Evolutionary conservation across 2,113 vertebrate genomes (phyloP).

Genomic region (Rhinolophus sinicus): DNA sequence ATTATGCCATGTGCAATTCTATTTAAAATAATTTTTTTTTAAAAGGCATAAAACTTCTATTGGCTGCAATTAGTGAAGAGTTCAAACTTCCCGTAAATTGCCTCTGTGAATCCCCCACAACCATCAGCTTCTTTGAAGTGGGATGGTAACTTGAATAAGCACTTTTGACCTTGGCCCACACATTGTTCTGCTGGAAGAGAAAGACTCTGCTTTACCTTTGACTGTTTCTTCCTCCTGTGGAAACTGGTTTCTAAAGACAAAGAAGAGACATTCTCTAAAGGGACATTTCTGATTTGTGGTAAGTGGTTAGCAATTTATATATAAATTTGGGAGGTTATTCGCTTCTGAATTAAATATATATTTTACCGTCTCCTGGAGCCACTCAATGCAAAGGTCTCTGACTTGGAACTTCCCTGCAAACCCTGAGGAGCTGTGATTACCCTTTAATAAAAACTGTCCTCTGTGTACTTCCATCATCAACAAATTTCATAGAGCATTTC

Average conservation of each 20-base stretch:
- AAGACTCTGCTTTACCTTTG: constrained; percentile 43
- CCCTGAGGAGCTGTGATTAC: neutral
- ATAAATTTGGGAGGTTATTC: constrained; percentile 11
- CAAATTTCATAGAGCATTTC: neutral
- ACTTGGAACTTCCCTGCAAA: constrained; percentile 39
- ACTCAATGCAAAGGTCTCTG: neutral
- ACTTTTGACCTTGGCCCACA: constrained; percentile 65
- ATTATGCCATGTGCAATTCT: neutral
- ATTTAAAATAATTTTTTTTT: neutral
- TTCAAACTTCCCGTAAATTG: constrained; percentile 71
- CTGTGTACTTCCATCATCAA: neutral
- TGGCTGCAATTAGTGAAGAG: constrained; percentile 43
- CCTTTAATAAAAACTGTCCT: neutral
- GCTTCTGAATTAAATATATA: constrained; percentile 44
- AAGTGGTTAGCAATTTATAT: neutral
- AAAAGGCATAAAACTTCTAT: constrained; percentile 35
- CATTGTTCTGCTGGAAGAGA: neutral
- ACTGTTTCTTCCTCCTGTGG: neutral
- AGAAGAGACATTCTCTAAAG: constrained; percentile 3
- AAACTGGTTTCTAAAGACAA: constrained; percentile 51
- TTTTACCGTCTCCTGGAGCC: neutral
- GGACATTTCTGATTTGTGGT: neutral
- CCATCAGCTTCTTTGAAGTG: constrained; percentile 68
- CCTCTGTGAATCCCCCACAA: constrained; percentile 69
- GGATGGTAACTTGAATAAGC: constrained; percentile 46